phyloP scores from a whole-genome alignment of 2,113 vertebrate genomes.

The Sapayoa aenigma region DNA sequence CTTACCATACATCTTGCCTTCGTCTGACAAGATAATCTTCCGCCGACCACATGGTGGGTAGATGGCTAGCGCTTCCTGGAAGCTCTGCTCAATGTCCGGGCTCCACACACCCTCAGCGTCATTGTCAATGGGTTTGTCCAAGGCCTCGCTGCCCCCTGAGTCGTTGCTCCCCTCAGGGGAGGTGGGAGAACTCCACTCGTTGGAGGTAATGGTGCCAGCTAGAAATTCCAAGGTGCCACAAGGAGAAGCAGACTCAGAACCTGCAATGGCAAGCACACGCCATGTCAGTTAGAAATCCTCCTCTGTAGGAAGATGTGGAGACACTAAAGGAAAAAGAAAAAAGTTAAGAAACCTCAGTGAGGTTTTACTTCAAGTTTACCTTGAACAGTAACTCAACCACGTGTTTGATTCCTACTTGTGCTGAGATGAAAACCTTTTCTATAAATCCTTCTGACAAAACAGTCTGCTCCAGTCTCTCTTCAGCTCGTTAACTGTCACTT shows the following conservation, averaged over 20 bases:
- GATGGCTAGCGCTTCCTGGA: slow-evolving; percentile 96
- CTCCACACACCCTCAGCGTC: slow-evolving; percentile 97
- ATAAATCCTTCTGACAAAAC: background rate
- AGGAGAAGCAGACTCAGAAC: slow-evolving; percentile 67
- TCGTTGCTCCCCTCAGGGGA: slow-evolving; percentile 79
- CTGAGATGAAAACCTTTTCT: background rate
- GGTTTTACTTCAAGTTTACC: background rate
- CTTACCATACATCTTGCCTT: slow-evolving; percentile 99
- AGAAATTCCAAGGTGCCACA: slow-evolving; percentile 74
- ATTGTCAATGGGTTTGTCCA: slow-evolving; percentile 84
- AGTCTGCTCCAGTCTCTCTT: background rate
- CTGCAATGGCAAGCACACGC: slow-evolving; percentile 42
- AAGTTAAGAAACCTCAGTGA: background rate
- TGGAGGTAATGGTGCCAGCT: slow-evolving; percentile 80
- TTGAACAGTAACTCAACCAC: background rate
- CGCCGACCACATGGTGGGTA: slow-evolving; percentile 93
- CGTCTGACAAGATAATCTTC: slow-evolving; percentile 95
- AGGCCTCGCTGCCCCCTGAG: slow-evolving; percentile 75
- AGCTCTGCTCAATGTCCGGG: slow-evolving; percentile 96
- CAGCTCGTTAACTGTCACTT: background rate
- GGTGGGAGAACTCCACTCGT: slow-evolving; percentile 79
- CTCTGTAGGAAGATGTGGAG: background rate
- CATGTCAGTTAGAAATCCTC: background rate
- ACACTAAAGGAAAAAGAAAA: background rate
- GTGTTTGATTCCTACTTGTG: background rate